A percentile compares a stretch with the other conserved stretches of the same genome.
These are phyloP conservation scores for Zaprionus tsacasi DNA, from an alignment of 1,140 invertebrate species.

Conservation along the genomic window DNA sequence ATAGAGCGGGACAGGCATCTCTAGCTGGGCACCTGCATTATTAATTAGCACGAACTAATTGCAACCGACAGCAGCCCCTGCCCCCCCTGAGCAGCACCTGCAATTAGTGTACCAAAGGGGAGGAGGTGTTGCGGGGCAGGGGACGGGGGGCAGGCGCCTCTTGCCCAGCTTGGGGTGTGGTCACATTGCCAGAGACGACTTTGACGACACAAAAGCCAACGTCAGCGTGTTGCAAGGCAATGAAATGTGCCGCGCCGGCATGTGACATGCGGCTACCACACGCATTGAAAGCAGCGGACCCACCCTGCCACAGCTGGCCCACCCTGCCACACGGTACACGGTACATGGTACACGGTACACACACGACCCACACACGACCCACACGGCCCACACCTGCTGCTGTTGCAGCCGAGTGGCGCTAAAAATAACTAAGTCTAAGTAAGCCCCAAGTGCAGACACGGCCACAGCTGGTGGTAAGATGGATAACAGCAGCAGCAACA, in stretches of 20 bases:
- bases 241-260: slow-evolving; percentile 40
- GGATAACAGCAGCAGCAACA: slow-evolving; percentile 10
- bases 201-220: slow-evolving; percentile 27
- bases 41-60: slow-evolving; percentile 56
- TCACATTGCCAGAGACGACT: slow-evolving; percentile 50
- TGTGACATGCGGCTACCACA: slow-evolving; percentile 52
- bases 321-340: background rate
- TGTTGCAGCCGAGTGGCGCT: slow-evolving; percentile 36
- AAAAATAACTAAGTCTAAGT: slow-evolving; percentile 54
- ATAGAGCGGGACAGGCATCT: background rate
- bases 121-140: background rate
- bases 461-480: slow-evolving; percentile 42
- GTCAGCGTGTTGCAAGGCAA: slow-evolving; percentile 9
- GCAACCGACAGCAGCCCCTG: slow-evolving; percentile 12
- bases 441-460: slow-evolving; percentile 49
- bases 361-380: background rate
- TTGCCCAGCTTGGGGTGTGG: slow-evolving; percentile 12
- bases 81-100: slow-evolving; percentile 12
- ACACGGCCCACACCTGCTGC: slow-evolving; percentile 6
- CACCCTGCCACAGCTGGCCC: background rate
- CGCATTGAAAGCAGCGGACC: slow-evolving; percentile 25
- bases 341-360: too few relatives aligned
- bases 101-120: background rate
- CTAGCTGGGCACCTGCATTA: slow-evolving; percentile 16
- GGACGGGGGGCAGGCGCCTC: background rate